A percentile compares a stretch with the other conserved stretches of the same genome.
Evolutionary conservation across 2,113 vertebrate species (phyloP).

Genomic region (Apaloderma vittatum): DNA sequence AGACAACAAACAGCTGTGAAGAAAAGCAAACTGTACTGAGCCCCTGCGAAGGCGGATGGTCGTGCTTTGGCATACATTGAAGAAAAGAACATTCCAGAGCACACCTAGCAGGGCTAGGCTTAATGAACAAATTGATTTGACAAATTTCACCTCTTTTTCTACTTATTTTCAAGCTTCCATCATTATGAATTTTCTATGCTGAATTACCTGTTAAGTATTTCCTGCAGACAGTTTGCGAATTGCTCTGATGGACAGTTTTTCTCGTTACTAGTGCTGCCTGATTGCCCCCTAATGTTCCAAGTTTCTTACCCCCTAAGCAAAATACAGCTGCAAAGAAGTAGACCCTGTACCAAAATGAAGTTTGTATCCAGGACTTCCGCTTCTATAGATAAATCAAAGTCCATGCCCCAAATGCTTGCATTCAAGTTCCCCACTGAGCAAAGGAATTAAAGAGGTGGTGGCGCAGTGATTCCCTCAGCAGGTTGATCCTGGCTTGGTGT

Average conservation of each 20-base stretch:
- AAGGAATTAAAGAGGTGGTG: not conserved
- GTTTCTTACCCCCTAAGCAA: not conserved
- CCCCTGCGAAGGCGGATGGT: rapidly evolving
- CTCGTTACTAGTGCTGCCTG: not conserved
- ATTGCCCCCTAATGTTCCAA: not conserved
- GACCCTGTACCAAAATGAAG: not conserved
- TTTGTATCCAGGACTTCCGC: not conserved
- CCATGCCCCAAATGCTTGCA: not conserved
- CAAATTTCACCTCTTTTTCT: not conserved
- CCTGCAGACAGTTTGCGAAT: not conserved
- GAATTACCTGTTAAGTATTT: constrained; percentile 1
- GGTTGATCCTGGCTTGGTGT: not conserved
- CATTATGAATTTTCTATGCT: not conserved
- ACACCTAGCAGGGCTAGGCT: not conserved
- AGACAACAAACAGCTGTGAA: not conserved
- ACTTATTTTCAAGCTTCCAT: not conserved
- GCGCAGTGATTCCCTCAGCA: not conserved
- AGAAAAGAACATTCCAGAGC: not conserved
- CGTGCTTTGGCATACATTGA: constrained; percentile 15
- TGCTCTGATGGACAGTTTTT: not conserved
- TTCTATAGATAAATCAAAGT: not conserved
- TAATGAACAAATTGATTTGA: not conserved
- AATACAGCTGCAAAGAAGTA: not conserved
- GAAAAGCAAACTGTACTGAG: not conserved
- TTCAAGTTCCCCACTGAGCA: not conserved